Evolutionary conservation across 2,888 invertebrate species (phyloP).

Genomic region (Adelognathus sp.): DNA sequence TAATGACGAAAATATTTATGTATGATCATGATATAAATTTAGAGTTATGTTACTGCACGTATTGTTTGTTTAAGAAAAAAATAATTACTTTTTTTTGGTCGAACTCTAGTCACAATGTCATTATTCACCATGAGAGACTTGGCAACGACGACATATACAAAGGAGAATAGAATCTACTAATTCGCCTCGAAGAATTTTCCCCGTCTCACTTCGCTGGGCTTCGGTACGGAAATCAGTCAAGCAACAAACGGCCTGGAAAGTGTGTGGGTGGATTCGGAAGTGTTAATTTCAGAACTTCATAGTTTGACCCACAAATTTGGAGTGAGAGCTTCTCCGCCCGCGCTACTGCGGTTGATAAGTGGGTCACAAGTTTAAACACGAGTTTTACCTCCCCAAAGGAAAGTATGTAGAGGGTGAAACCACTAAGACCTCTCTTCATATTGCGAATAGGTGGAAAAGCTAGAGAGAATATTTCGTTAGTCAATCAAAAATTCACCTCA

Average conservation of each 20-base stretch:
- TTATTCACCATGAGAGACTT: too few species aligned
- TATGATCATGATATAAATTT: too few species aligned
- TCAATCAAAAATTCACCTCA: neutral
- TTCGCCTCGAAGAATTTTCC: neutral
- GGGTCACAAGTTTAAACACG: conserved; percentile 37
- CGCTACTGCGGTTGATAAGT: conserved; percentile 14
- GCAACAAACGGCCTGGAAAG: neutral
- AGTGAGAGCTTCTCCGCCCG: neutral
- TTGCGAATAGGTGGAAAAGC: conserved; percentile 18
- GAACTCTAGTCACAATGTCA: too few species aligned
- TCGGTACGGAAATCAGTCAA: neutral
- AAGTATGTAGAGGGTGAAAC: neutral
- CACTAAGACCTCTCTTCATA: conserved; percentile 23
- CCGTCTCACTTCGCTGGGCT: neutral
- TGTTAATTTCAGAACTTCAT: conserved; percentile 8
- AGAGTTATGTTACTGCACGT: too few species aligned
- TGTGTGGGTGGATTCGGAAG: neutral
- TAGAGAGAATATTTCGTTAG: neutral
- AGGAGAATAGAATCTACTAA: neutral
- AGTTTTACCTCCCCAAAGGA: conserved; percentile 4
- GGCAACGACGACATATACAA: neutral
- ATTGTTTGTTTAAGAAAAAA: too few species aligned
- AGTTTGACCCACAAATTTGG: conserved; percentile 30
- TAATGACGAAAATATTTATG: too few species aligned
- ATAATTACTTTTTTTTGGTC: too few species aligned